Percentiles rank a stretch among this genome's conserved stretches.
Evolutionary conservation across 1,140 invertebrate species (phyloP).

Genomic region (Aphidius ervi): DNA sequence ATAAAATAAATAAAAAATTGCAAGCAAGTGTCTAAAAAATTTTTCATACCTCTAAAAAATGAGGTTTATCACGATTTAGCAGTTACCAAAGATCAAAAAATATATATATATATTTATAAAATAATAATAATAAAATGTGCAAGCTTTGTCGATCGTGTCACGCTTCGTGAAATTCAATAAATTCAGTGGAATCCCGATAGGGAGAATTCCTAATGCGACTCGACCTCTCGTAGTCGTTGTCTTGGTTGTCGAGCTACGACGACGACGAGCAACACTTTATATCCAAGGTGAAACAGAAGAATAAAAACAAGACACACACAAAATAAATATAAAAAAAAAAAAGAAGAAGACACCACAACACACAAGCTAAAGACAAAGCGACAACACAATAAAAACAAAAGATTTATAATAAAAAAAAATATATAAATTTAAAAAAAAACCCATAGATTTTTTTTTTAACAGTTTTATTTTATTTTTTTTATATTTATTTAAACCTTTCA

Average conservation of each 20-base stretch:
- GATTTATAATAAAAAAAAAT: neutral
- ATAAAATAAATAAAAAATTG: too few species aligned
- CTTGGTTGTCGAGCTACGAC: too few species aligned
- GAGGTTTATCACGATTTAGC: neutral
- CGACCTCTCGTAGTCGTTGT: constrained; percentile 9
- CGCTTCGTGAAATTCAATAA: constrained; percentile 27
- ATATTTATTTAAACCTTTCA: too few species aligned
- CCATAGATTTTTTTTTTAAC: too few species aligned
- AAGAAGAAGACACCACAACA: neutral
- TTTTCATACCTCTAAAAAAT: too few species aligned
- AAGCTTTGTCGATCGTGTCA: constrained; percentile 15
- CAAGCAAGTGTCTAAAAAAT: too few species aligned
- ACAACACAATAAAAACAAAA: too few species aligned
- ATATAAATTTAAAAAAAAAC: neutral
- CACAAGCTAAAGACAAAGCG: too few species aligned
- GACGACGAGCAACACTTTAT: constrained; percentile 15
- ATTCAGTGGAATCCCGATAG: constrained; percentile 27
- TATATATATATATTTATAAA: neutral
- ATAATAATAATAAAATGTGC: constrained; percentile 3
- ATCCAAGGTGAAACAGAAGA: constrained; percentile 6
- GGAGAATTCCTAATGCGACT: constrained; percentile 28
- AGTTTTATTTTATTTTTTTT: too few species aligned
- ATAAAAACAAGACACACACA: constrained; percentile 4
- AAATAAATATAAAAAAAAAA: neutral
- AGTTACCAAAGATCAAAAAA: too few species aligned